Conservation (phyloP, 1,140 invertebrate genomes). For the Philotrypesis tridentata region DNA sequence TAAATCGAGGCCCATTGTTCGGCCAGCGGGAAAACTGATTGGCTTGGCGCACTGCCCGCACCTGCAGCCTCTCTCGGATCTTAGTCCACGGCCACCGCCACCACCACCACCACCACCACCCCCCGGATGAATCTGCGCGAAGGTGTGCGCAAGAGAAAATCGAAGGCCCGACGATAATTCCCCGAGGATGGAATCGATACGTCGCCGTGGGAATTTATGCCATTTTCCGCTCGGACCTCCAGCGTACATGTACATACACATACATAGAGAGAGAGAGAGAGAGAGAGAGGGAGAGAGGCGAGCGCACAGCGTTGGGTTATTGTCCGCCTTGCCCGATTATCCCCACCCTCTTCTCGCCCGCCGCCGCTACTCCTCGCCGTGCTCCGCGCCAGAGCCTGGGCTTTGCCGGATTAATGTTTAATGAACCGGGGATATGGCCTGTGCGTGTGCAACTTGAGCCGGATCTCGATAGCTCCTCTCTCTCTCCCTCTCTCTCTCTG, state of each 20-base stretch:
- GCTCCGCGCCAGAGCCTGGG: neutral
- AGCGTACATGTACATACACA: too few relatives aligned
- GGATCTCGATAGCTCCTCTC: neutral
- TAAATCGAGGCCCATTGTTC: slow-evolving; percentile 45
- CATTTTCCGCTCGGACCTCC: slow-evolving; percentile 20
- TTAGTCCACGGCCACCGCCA: too few relatives aligned
- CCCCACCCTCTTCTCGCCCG: neutral
- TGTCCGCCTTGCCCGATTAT: slow-evolving; percentile 18
- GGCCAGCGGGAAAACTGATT: slow-evolving; percentile 39
- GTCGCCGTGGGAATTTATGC: slow-evolving; percentile 18
- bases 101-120: too few relatives aligned
- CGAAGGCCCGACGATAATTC: neutral
- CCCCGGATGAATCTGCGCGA: neutral
- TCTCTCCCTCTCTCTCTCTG: too few relatives aligned
- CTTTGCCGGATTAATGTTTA: slow-evolving; percentile 36
- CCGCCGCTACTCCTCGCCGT: neutral
- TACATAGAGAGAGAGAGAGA: too few relatives aligned
- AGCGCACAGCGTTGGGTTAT: neutral
- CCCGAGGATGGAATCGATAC: slow-evolving; percentile 11
- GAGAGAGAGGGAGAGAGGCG: too few relatives aligned
- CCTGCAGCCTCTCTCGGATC: slow-evolving; percentile 22
- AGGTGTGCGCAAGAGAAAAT: neutral
- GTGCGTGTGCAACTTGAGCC: neutral
- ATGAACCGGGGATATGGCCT: slow-evolving; percentile 1
- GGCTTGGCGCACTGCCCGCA: slow-evolving; percentile 43